phyloP scores from a whole-genome alignment of 2,797 vertebrate genomes.

The Babyrousa celebensis region DNA sequence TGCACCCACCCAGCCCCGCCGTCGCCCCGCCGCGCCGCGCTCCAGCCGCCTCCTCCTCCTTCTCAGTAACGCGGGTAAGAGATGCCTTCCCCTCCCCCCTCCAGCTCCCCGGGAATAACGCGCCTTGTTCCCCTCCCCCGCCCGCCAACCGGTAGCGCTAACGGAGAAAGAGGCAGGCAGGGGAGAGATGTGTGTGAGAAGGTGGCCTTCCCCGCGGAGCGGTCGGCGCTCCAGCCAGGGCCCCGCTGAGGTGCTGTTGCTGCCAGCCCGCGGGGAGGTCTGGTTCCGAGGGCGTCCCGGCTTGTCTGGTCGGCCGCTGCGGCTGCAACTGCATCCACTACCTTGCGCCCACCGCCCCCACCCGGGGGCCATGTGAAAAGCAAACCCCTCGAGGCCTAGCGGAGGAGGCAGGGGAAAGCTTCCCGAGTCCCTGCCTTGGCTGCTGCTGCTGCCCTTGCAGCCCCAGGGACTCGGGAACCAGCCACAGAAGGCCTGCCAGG shows the following conservation, averaged over 20 bases:
- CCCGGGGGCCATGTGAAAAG: constrained; percentile 76
- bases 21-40: constrained; percentile 82
- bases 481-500: constrained; percentile 76
- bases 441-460: constrained; percentile 63
- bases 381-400: constrained; percentile 82
- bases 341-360: constrained; percentile 73
- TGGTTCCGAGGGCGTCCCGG: constrained; percentile 65
- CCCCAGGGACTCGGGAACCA: constrained; percentile 75
- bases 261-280: constrained; percentile 66
- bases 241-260: constrained; percentile 64
- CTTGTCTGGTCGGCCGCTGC: constrained; percentile 30
- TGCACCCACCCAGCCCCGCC: constrained; percentile 85
- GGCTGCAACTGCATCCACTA: constrained; percentile 36
- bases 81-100: constrained; percentile 75
- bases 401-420: constrained; percentile 70
- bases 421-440: constrained; percentile 66
- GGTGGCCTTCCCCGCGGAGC: constrained; percentile 67
- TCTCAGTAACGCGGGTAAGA: constrained; percentile 88
- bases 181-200: constrained; percentile 64
- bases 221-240: constrained; percentile 36
- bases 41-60: constrained; percentile 84
- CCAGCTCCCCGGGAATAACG: constrained; percentile 84
- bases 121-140: constrained; percentile 86
- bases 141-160: constrained; percentile 86
- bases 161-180: constrained; percentile 83